Percentiles rank a stretch among this genome's conserved stretches.
These are phyloP conservation scores for Callithrix jacchus DNA, from an alignment of 2,113 vertebrate species.

Conservation along the genomic window DNA sequence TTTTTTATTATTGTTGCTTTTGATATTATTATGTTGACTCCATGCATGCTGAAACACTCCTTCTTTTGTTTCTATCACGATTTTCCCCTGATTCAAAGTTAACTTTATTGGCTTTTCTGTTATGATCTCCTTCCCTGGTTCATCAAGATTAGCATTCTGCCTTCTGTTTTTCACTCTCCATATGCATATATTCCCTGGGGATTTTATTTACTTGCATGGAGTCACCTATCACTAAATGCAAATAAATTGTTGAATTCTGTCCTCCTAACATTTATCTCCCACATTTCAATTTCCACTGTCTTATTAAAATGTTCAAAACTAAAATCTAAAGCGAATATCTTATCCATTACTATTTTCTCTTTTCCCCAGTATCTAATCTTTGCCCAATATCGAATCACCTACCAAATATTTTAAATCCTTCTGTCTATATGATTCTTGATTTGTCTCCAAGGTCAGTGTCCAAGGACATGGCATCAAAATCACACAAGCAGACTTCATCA, in stretches of 20 bases:
- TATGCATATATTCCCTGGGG: too few relatives aligned
- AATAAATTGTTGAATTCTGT: background rate
- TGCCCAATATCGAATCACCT: background rate
- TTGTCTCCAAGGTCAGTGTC: background rate
- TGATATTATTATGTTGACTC: background rate
- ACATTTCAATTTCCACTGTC: background rate
- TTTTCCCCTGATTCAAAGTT: background rate
- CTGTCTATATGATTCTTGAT: background rate
- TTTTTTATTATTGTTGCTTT: background rate
- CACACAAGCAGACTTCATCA: background rate
- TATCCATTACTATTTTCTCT: background rate
- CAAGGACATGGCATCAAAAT: background rate
- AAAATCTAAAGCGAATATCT: background rate
- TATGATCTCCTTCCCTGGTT: background rate
- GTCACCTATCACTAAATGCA: background rate
- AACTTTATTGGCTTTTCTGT: background rate
- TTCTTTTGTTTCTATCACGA: background rate
- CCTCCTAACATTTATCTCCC: background rate
- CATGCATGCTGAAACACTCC: background rate
- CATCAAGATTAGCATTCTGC: background rate
- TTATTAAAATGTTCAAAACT: background rate
- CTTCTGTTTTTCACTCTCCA: background rate
- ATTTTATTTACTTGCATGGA: background rate
- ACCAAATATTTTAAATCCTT: background rate
- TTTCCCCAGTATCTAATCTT: background rate